Conservation (phyloP, 2,888 invertebrate species). For the Diploptera punctata region DNA sequence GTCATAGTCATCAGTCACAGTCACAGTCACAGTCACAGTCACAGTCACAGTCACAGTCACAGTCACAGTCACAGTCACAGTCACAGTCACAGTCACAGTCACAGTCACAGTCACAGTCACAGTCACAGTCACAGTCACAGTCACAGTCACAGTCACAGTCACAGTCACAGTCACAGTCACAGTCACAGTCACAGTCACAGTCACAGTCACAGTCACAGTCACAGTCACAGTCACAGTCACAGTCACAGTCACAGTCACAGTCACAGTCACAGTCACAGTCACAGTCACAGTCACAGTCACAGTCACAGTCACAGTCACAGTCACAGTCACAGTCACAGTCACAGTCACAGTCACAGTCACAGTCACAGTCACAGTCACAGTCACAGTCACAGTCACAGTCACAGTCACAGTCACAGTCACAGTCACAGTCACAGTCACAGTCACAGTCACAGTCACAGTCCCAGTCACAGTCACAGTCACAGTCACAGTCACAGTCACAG, state of each 20-base stretch:
- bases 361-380: constrained; percentile 20
- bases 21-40: constrained; percentile 22
- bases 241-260: neutral
- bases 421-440: constrained; percentile 18
- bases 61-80: neutral
- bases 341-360: constrained; percentile 22
- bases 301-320: constrained; percentile 24
- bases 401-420: neutral
- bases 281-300: neutral
- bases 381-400: constrained; percentile 16
- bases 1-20: constrained; percentile 25
- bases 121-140: neutral
- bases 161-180: neutral
- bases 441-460: constrained; percentile 23
- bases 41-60: constrained; percentile 13
- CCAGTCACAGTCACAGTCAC: neutral
- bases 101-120: constrained; percentile 21
- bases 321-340: constrained; percentile 16
- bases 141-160: neutral
- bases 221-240: neutral
- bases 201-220: constrained; percentile 28
- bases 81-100: constrained; percentile 18
- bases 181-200: constrained; percentile 6
- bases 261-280: constrained; percentile 5
- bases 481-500: constrained; percentile 22